A percentile compares a stretch with the other conserved stretches of the same genome.
These are phyloP conservation scores for Oryzias woworae DNA, from an alignment of 2,113 vertebrate genomes.

Conservation along the genomic window DNA sequence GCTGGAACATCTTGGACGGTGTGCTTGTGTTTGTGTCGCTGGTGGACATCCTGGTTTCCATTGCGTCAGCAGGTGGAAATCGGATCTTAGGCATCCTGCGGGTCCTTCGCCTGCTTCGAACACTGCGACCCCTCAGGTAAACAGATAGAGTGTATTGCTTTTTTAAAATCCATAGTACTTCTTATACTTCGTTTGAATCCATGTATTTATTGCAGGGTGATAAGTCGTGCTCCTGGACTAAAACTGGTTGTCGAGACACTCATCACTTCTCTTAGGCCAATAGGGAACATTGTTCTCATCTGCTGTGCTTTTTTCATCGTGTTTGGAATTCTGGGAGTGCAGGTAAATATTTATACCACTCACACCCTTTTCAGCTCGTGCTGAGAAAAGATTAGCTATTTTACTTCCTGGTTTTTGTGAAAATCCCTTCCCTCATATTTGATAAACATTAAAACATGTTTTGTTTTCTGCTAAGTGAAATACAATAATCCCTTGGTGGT, in stretches of 20 bases:
- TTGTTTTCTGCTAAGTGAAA: constrained; percentile 25
- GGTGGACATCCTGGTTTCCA: constrained; percentile 92
- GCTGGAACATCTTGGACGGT: constrained; percentile 96
- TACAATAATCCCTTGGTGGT: constrained; percentile 20
- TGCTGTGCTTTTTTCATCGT: constrained; percentile 99
- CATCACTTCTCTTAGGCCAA: constrained; percentile 95
- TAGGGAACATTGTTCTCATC: constrained; percentile 97
- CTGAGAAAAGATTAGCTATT: constrained; percentile 17
- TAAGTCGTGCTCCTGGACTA: constrained; percentile 94
- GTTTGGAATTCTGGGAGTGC: constrained; percentile 95
- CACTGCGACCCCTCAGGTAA: constrained; percentile 91
- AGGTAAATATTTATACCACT: constrained; percentile 77
- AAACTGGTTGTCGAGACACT: constrained; percentile 98
- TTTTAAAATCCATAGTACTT: not conserved
- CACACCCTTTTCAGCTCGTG: constrained; percentile 13
- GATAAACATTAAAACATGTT: constrained; percentile 13
- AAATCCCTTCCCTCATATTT: constrained; percentile 15
- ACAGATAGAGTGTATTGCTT: not conserved
- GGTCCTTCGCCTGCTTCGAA: constrained; percentile 90
- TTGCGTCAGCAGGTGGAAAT: constrained; percentile 90
- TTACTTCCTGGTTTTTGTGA: not conserved
- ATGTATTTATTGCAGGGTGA: constrained; percentile 81
- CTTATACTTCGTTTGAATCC: not conserved
- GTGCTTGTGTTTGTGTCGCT: constrained; percentile 93
- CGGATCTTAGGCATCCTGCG: constrained; percentile 94